Conservation (phyloP, 2,888 invertebrate genomes). For the Cheilosia impressa region DNA sequence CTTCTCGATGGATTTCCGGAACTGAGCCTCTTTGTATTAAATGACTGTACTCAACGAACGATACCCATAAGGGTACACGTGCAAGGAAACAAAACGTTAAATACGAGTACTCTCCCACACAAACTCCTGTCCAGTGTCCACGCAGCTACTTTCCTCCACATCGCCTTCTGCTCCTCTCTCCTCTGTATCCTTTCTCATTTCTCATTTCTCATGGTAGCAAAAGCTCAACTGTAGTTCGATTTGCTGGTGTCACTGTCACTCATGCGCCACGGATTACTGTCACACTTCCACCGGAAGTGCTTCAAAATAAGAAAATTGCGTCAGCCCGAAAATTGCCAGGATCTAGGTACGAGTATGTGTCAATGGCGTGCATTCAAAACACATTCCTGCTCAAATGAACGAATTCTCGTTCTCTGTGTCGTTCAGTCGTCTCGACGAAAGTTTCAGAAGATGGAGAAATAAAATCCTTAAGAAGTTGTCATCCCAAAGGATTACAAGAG, state of each 20-base stretch:
- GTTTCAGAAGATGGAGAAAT: conserved; percentile 53
- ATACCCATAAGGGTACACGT: too few species aligned
- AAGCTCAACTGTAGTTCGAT: conserved; percentile 10
- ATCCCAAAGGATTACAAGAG: conserved; percentile 69
- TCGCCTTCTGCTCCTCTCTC: too few species aligned
- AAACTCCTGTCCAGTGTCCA: too few species aligned
- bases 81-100: too few species aligned
- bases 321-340: conserved; percentile 52
- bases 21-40: too few species aligned
- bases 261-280: conserved; percentile 46
- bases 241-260: conserved; percentile 26
- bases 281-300: conserved; percentile 59
- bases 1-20: too few species aligned
- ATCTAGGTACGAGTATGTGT: conserved; percentile 18
- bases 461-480: conserved; percentile 60
- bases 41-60: too few species aligned
- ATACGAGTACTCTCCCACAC: too few species aligned
- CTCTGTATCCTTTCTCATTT: too few species aligned
- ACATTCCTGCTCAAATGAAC: conserved; percentile 11
- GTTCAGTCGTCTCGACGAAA: conserved; percentile 13
- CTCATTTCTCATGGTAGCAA: too few species aligned
- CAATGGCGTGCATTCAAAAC: conserved; percentile 29
- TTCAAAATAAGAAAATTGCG: conserved; percentile 34
- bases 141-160: too few species aligned
- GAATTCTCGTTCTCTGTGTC: neutral